Percentiles rank a stretch among this genome's conserved stretches.
Conservation (phyloP, 2,888 invertebrate species). For the Andricus curvator region DNA sequence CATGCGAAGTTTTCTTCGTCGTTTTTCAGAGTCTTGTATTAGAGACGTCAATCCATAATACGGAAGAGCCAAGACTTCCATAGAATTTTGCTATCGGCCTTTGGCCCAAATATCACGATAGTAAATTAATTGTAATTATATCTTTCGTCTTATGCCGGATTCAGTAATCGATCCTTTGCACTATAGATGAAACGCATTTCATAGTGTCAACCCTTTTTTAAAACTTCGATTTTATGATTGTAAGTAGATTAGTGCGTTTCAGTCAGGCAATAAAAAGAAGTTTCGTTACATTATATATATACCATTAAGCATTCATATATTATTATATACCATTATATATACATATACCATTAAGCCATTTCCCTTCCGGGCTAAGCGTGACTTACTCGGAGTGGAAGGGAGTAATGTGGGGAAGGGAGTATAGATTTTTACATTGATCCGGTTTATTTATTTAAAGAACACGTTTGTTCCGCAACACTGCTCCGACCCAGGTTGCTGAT, state of each 20-base stretch:
- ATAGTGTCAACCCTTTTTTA: no score
- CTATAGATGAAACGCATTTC: conserved; percentile 16
- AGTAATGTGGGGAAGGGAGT: no score
- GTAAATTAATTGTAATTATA: conserved; percentile 49
- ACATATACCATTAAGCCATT: no score
- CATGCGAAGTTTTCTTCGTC: conserved; percentile 18
- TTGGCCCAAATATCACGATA: conserved; percentile 48
- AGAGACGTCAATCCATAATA: conserved; percentile 19
- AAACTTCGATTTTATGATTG: no score
- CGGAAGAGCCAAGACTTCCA: conserved; percentile 5
- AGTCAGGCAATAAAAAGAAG: background rate
- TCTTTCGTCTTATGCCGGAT: conserved; percentile 43
- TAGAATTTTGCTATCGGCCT: conserved; percentile 48
- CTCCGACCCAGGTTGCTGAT: no score
- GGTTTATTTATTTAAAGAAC: no score
- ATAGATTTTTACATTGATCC: no score
- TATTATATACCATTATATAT: no score
- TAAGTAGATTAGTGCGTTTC: background rate
- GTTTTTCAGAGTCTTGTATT: conserved; percentile 20
- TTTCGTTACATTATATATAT: background rate
- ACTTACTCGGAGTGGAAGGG: no score
- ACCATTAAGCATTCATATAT: no score
- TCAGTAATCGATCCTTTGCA: conserved; percentile 48
- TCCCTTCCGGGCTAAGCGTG: no score
- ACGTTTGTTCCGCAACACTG: no score